Conservation (phyloP, 1,140 invertebrate species). For the Polypedilum vanderplanki region DNA sequence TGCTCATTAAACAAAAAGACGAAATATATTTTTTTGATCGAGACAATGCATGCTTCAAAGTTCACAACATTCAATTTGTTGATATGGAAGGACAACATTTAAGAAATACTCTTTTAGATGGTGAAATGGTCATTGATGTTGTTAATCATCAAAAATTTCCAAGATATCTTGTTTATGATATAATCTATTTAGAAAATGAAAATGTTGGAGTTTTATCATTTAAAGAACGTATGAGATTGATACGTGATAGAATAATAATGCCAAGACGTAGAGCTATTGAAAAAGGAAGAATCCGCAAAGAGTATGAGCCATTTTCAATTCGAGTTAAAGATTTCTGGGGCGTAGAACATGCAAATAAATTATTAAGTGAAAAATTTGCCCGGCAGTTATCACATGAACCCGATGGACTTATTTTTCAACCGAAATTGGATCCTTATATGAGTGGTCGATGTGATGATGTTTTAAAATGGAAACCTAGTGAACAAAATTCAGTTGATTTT, state of each 20-base stretch:
- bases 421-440: slow-evolving; percentile 70
- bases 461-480: slow-evolving; percentile 95
- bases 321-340: slow-evolving; percentile 86
- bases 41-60: slow-evolving; percentile 90
- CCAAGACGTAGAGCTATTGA: slow-evolving; percentile 67
- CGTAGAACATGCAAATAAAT: slow-evolving; percentile 55
- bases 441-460: slow-evolving; percentile 74
- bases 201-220: slow-evolving; percentile 72
- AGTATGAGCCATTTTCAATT: slow-evolving; percentile 79
- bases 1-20: slow-evolving; percentile 80
- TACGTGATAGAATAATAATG: slow-evolving; percentile 61
- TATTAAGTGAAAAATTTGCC: slow-evolving; percentile 82
- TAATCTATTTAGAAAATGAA: slow-evolving; percentile 73
- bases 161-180: slow-evolving; percentile 92
- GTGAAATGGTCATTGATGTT: slow-evolving; percentile 93
- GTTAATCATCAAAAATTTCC: slow-evolving; percentile 66
- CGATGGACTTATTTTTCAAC: slow-evolving; percentile 97
- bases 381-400: slow-evolving; percentile 85
- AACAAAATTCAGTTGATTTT: slow-evolving; percentile 95
- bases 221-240: slow-evolving; percentile 66
- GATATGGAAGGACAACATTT: slow-evolving; percentile 50
- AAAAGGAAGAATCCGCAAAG: slow-evolving; percentile 64
- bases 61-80: slow-evolving; percentile 68
- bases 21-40: slow-evolving; percentile 92
- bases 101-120: slow-evolving; percentile 84